Evolutionary conservation across 1,140 invertebrate species (phyloP), one percentile per base, ranked within the genome.

Genomic region (Rhizoglyphus robini): DNA sequence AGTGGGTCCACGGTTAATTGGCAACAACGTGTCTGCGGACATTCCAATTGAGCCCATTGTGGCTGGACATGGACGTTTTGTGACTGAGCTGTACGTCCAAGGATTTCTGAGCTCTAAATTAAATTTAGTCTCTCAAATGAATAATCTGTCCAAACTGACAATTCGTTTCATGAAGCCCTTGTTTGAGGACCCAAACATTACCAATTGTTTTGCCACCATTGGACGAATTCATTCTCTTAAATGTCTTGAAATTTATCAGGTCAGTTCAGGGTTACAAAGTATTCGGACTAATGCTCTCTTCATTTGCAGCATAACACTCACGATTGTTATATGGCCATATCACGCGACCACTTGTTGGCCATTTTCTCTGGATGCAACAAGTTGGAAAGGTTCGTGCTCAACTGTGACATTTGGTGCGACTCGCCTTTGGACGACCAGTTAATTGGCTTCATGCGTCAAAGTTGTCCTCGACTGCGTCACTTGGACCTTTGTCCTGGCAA

Each of bases 251-350:
- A 64, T 64, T 11, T 64, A 48, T 49, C 41, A 64, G n/a, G 63
- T 64, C 2, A 20, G 48, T 51, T n/a, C n/a, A n/a, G n/a, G n/a
- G n/a, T n/a, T n/a, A n/a, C n/a, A n/a, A n/a, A n/a, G n/a, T n/a
- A n/a, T n/a, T n/a, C n/a, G n/a, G n/a, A n/a, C n/a, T n/a, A n/a
- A n/a, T n/a, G n/a, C n/a, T n/a, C n/a, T n/a, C n/a, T n/a, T n/a
- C n/a, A n/a, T n/a, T n/a, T n/a, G 18, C 47, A 64, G 63, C 29
- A 49, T 38, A 64, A 64, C 41, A 48, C 63, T 25, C 41, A 64
- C 46, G 63, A 64, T 57, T 18, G 46, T 20, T 49, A 11, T 11
- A 20, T 51, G 18, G 1, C 63, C 11, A 18, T 64, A 25, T 36
- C 61, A 25, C 4, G n/a, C 13, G 27, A 48, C 4, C 51, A 64